A percentile compares a stretch with the other conserved stretches of the same genome.
Conservation (phyloP, 2,888 invertebrate genomes). For the Cheilosia soror region DNA sequence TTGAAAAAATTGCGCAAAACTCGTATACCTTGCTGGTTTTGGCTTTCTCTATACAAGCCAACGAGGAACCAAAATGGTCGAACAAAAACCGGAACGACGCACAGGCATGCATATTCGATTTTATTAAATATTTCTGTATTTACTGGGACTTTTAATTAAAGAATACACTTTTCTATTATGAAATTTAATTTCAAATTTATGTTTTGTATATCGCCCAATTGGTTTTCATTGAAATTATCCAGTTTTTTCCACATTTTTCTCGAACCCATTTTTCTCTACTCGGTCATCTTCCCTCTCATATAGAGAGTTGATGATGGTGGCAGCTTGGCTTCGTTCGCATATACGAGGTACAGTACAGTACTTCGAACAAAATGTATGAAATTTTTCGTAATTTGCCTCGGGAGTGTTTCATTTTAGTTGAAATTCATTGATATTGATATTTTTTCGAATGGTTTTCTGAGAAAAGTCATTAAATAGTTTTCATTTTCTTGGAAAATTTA, state of each 20-base stretch:
- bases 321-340: constrained; percentile 67
- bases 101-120: constrained; percentile 63
- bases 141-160: background rate
- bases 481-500: background rate
- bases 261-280: constrained; percentile 42
- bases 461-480: background rate
- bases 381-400: constrained; percentile 5
- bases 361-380: constrained; percentile 52
- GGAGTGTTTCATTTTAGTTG: background rate
- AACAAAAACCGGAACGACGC: constrained; percentile 71
- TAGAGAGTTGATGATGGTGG: constrained; percentile 60
- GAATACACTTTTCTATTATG: constrained; percentile 25
- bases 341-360: constrained; percentile 64
- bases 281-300: constrained; percentile 55
- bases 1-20: constrained; percentile 65
- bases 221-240: constrained; percentile 66
- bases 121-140: constrained; percentile 25
- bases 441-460: background rate
- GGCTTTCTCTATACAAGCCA: constrained; percentile 72
- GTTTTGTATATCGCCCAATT: constrained; percentile 15
- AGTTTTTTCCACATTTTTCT: constrained; percentile 63
- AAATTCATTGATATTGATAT: constrained; percentile 2
- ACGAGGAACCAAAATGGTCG: constrained; percentile 70
- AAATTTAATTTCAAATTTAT: constrained; percentile 56
- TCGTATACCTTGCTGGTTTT: constrained; percentile 50